Evolutionary conservation across 2,113 vertebrate species (phyloP), one percentile per base, ranked within the genome.

Genomic region (Telmatochromis sp.): DNA sequence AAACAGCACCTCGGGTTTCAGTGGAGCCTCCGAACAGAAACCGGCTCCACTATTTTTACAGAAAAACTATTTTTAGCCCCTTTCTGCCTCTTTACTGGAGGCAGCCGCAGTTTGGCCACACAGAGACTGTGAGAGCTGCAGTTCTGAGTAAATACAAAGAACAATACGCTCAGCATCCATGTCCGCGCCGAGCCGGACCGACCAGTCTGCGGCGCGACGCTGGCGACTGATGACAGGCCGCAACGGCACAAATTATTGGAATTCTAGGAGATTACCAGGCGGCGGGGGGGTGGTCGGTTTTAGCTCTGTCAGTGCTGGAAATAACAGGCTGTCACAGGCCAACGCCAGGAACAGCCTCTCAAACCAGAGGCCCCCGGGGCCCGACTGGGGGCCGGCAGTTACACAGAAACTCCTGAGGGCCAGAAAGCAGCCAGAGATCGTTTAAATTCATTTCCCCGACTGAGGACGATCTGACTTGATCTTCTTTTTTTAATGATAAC

Each of bases 1-100:
- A 93, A 93, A 94, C 93, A 94, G 4, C 2, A 35, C 68, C 33
- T 87, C 89, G 83, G 88, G 85, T 90, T 90, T 89, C 86, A 73
- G 31, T 80, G 79, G 87, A 89, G 86, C 60, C 88, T 90, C 80
- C 55, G 10, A 89, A 87, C 82, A 85, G 31, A 88, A 81, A 86
- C 40, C 17, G n/a, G 81, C 75, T 65, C 35, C 3, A 87, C 87
- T 92, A 92, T 92, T 93, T 91, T 90, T 91, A 87, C 81, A 4
- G 79, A 49, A 4, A 7, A 33, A 40, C 90, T 94, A 94, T 93
- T 92, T 91, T 89, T 93, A 91, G 88, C 21, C 7, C 12, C 6
- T 15, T 84, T 73, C 79, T 87, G 82, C 87, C 88, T 78, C 70
- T 49, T 78, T 78, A n/a, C 70, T 78, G 15, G 45, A 49, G 42